These are phyloP conservation scores for Maconellicoccus hirsutus DNA, from an alignment of 1,140 invertebrate genomes.

Conservation along the genomic window DNA sequence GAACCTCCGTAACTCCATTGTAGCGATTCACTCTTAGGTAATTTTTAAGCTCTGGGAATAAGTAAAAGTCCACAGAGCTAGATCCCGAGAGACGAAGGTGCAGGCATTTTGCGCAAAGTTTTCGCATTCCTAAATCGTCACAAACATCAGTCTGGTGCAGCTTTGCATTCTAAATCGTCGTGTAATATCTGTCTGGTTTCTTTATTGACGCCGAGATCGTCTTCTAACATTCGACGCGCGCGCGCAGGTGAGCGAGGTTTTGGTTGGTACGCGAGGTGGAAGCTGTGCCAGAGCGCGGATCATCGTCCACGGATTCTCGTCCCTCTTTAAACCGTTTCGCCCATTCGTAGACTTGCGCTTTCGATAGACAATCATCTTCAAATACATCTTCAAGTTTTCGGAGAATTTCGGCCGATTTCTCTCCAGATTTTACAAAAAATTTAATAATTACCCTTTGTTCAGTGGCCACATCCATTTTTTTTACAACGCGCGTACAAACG, in stretches of 20 bases:
- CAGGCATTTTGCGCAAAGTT: slow-evolving; percentile 25
- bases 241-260: slow-evolving; percentile 15
- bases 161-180: slow-evolving; percentile 19
- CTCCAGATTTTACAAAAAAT: slow-evolving; percentile 22
- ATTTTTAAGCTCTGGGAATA: slow-evolving; percentile 30
- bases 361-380: slow-evolving; percentile 19
- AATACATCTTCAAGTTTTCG: slow-evolving; percentile 6
- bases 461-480: not conserved
- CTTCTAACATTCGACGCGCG: not conserved
- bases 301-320: slow-evolving; percentile 23
- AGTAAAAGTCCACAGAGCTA: slow-evolving; percentile 31
- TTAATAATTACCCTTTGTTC: slow-evolving; percentile 17
- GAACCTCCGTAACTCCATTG: slow-evolving; percentile 24
- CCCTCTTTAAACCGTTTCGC: slow-evolving; percentile 25
- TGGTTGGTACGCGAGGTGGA: not conserved
- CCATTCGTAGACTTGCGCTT: slow-evolving; percentile 25
- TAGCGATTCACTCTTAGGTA: slow-evolving; percentile 29
- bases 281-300: slow-evolving; percentile 17
- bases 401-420: not conserved
- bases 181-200: not conserved
- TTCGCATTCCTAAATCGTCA: no score
- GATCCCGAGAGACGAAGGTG: slow-evolving; percentile 29
- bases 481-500: not conserved
- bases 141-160: no score
- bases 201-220: not conserved